Percentiles rank a stretch among this genome's conserved stretches.
Conservation (phyloP, 2,888 invertebrate species). For the Maniola hyperantus region DNA sequence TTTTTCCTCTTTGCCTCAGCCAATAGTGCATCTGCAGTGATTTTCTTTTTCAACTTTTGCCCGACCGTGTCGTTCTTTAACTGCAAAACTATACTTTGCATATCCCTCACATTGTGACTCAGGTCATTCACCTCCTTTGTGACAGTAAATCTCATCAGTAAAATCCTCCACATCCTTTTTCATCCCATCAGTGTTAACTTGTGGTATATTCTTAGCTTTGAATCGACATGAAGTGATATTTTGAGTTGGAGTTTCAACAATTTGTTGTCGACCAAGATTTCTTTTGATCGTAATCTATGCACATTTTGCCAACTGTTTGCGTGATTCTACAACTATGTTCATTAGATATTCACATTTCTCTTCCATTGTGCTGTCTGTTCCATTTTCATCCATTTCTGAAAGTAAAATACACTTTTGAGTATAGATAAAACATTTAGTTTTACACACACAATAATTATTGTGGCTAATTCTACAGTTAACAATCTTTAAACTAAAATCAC, state of each 20-base stretch:
- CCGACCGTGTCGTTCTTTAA: constrained; percentile 57
- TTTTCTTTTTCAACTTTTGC: constrained; percentile 52
- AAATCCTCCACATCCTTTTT: constrained; percentile 59
- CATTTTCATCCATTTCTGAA: constrained; percentile 52
- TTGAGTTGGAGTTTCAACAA: constrained; percentile 62
- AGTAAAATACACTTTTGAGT: neutral
- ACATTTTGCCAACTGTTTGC: constrained; percentile 70
- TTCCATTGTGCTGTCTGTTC: constrained; percentile 45
- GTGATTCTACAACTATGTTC: constrained; percentile 72
- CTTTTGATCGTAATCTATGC: constrained; percentile 65
- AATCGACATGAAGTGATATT: constrained; percentile 58
- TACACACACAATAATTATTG: no score
- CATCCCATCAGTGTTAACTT: constrained; percentile 47
- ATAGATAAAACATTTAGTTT: no score
- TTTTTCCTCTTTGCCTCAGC: constrained; percentile 54
- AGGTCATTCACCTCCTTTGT: constrained; percentile 50
- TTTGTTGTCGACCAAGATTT: constrained; percentile 62
- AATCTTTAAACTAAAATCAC: no score
- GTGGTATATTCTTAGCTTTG: constrained; percentile 56
- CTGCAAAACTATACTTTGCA: constrained; percentile 58
- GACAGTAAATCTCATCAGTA: constrained; percentile 51
- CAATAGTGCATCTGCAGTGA: constrained; percentile 58
- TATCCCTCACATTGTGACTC: constrained; percentile 52
- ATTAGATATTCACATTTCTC: constrained; percentile 70
- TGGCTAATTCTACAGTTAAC: no score